Percentiles rank a stretch among this genome's conserved stretches.
These are phyloP conservation scores for Macropus fuliginosus DNA, from an alignment of 2,797 vertebrate genomes.

Conservation along the genomic window DNA sequence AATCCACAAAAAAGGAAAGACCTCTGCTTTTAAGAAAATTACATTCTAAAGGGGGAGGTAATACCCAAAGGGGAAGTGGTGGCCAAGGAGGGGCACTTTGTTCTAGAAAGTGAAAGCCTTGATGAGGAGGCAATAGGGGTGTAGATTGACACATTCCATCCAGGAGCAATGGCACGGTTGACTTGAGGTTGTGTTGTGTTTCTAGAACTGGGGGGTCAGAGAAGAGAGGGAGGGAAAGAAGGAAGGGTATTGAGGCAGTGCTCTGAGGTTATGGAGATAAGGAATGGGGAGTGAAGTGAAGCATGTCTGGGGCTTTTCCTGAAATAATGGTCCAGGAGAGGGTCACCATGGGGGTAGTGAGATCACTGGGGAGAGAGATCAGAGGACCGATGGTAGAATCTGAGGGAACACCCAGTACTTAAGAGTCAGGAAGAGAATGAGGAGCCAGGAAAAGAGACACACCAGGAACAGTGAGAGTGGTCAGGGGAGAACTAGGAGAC, in stretches of 20 bases:
- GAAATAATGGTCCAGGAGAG: not conserved
- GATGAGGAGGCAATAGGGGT: not conserved
- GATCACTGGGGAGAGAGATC: not conserved
- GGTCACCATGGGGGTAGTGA: not conserved
- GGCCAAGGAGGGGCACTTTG: not conserved
- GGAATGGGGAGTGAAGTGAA: too few species aligned
- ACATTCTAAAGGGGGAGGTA: not conserved
- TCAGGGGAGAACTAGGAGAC: not conserved
- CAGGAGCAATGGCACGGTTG: not conserved
- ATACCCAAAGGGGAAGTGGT: not conserved
- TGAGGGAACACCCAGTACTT: not conserved
- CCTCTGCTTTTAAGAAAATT: not conserved
- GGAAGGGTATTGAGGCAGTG: too few species aligned
- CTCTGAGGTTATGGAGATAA: too few species aligned
- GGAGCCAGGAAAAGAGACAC: not conserved
- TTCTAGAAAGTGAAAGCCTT: not conserved
- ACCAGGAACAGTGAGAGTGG: not conserved
- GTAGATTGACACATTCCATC: not conserved
- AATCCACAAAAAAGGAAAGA: not conserved
- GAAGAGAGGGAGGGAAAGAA: not conserved
- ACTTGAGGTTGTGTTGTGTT: not conserved
- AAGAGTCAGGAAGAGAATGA: not conserved
- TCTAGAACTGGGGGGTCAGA: not conserved
- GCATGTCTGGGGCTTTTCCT: too few species aligned
- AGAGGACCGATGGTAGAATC: not conserved